Percentiles rank a stretch among this genome's conserved stretches.
These are phyloP conservation scores for Dasyurus viverrinus DNA, from an alignment of 2,113 vertebrate species.

Conservation along the genomic window DNA sequence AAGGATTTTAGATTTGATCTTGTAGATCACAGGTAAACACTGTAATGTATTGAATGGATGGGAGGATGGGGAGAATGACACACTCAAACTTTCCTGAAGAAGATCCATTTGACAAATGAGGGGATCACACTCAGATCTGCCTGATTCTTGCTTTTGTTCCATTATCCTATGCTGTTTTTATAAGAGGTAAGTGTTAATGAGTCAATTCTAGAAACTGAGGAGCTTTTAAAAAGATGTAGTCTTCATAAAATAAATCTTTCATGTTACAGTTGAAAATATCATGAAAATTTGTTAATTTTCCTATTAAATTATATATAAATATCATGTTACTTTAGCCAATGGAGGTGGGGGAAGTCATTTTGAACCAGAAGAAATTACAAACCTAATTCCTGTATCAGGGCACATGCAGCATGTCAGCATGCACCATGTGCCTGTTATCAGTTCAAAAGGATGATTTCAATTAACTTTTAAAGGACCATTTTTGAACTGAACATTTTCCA, in stretches of 20 bases:
- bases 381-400: background rate
- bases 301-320: constrained; percentile 33
- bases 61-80: background rate
- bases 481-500: constrained; percentile 56
- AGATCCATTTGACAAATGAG: background rate
- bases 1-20: background rate
- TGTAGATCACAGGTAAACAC: background rate
- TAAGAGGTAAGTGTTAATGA: background rate
- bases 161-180: background rate
- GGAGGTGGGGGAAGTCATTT: background rate
- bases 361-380: constrained; percentile 24
- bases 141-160: background rate
- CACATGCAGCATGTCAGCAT: constrained; percentile 18
- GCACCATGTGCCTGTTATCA: background rate
- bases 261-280: constrained; percentile 29
- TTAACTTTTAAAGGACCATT: constrained; percentile 18
- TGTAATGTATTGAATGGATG: background rate
- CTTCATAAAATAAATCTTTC: constrained; percentile 28
- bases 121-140: background rate
- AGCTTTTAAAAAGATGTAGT: background rate
- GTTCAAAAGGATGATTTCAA: constrained; percentile 37
- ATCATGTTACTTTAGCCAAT: constrained; percentile 27
- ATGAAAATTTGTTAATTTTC: background rate
- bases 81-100: background rate
- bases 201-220: background rate